These are phyloP conservation scores for Anguilla obscura DNA, from an alignment of 2,797 vertebrate species.

Conservation along the genomic window DNA sequence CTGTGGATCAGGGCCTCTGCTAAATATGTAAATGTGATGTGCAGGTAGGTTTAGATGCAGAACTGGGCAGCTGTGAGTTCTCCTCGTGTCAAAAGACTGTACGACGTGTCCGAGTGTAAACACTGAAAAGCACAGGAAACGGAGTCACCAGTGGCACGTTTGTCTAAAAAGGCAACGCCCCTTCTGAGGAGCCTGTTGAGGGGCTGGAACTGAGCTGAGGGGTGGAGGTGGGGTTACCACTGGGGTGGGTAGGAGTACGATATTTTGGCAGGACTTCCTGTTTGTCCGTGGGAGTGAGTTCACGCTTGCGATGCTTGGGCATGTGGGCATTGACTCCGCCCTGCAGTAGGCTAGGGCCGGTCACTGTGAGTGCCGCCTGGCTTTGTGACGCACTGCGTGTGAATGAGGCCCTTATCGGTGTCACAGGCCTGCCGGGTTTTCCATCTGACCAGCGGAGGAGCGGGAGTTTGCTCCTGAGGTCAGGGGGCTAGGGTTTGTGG, in stretches of 20 bases:
- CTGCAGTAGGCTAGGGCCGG: neutral
- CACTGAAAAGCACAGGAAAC: neutral
- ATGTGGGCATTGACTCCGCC: neutral
- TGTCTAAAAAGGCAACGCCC: neutral
- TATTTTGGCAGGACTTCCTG: neutral
- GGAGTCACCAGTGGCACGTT: neutral
- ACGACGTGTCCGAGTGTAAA: neutral
- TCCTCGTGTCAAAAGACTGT: neutral
- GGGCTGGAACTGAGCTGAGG: too few species aligned
- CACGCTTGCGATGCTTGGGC: neutral
- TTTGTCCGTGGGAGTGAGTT: neutral
- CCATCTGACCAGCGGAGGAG: neutral
- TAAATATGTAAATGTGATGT: neutral
- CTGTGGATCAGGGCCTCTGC: neutral
- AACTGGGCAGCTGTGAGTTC: neutral
- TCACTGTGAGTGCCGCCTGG: neutral
- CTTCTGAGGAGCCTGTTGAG: neutral
- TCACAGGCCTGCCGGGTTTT: neutral
- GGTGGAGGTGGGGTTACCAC: neutral
- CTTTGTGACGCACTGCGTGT: neutral
- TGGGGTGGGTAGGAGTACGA: neutral
- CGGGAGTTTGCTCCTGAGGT: neutral
- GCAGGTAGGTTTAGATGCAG: neutral
- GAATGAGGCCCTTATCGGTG: neutral
- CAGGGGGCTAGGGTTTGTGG: neutral